These are phyloP conservation scores for Leucoraja erinaceus DNA, from an alignment of 2,113 vertebrate species.

Conservation along the genomic window DNA sequence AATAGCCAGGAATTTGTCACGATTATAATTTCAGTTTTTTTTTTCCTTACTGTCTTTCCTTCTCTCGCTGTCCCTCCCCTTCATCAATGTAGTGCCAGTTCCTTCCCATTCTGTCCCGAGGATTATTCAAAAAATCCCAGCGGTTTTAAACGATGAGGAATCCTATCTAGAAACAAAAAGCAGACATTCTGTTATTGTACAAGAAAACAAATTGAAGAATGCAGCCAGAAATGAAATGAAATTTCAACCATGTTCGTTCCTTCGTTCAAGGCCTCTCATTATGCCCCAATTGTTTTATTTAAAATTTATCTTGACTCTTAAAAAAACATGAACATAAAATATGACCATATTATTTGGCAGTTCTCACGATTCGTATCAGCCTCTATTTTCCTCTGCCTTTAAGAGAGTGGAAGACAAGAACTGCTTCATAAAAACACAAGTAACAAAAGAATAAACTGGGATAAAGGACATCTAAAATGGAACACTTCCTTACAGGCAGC, in stretches of 20 bases:
- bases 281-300: not conserved
- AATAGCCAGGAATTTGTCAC: not conserved
- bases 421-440: not conserved
- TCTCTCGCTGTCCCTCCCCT: constrained; percentile 33
- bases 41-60: constrained; percentile 34
- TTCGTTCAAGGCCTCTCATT: not conserved
- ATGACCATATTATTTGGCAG: not conserved
- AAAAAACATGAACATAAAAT: not conserved
- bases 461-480: not conserved
- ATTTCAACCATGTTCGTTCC: too few relatives aligned
- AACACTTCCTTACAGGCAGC: not conserved
- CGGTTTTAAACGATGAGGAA: not conserved
- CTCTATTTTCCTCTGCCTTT: not conserved
- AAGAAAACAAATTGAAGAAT: not conserved
- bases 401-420: not conserved
- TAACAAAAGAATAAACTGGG: not conserved
- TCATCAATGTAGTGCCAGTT: constrained; percentile 36
- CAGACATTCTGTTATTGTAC: constrained; percentile 1
- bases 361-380: not conserved
- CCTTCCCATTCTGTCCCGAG: constrained; percentile 24
- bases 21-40: not conserved
- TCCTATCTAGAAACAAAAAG: constrained; percentile 9
- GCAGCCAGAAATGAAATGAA: not conserved
- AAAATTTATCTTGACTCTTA: not conserved
- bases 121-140: not conserved